phyloP scores from a whole-genome alignment of 2,888 invertebrate species.

The Chelonus formosanus region DNA sequence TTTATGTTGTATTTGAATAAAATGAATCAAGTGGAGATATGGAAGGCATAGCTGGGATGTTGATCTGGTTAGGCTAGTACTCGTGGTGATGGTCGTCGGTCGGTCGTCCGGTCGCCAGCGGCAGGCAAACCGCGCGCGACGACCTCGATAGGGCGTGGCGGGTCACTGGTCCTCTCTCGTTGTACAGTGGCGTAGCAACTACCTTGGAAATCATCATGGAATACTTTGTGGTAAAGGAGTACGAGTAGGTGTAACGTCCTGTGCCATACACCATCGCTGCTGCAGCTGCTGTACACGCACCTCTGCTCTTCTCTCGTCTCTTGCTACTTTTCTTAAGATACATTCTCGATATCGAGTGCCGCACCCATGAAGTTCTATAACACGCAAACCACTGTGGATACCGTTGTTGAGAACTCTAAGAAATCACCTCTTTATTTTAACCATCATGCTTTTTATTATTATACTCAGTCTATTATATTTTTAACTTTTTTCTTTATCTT shows the following conservation, averaged over 20 bases:
- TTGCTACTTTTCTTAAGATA: slow-evolving; percentile 4
- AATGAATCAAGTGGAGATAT: too few relatives aligned
- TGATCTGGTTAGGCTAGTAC: slow-evolving; percentile 60
- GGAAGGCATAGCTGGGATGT: slow-evolving; percentile 44
- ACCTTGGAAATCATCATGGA: background rate
- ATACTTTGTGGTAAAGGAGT: background rate
- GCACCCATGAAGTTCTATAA: slow-evolving; percentile 11
- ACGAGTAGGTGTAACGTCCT: background rate
- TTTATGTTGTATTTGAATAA: too few relatives aligned
- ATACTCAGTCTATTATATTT: background rate
- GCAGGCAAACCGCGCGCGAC: slow-evolving; percentile 52
- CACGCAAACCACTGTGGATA: slow-evolving; percentile 11
- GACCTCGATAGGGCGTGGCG: slow-evolving; percentile 64
- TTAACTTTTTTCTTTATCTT: background rate
- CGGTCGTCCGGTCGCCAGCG: slow-evolving; percentile 47
- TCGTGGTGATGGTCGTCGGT: slow-evolving; percentile 52
- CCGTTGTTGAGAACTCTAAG: slow-evolving; percentile 4
- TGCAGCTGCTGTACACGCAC: slow-evolving; percentile 9
- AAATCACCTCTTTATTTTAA: background rate
- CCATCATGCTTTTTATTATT: background rate
- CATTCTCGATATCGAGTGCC: slow-evolving; percentile 15
- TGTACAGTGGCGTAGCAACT: slow-evolving; percentile 40
- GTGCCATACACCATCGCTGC: background rate
- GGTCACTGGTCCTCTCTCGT: slow-evolving; percentile 59
- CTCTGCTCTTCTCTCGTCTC: slow-evolving; percentile 9